Percentiles rank a stretch among this genome's conserved stretches.
These are phyloP conservation scores for Catamblyrhynchus diadema DNA, from an alignment of 2,797 vertebrate species.

Conservation along the genomic window DNA sequence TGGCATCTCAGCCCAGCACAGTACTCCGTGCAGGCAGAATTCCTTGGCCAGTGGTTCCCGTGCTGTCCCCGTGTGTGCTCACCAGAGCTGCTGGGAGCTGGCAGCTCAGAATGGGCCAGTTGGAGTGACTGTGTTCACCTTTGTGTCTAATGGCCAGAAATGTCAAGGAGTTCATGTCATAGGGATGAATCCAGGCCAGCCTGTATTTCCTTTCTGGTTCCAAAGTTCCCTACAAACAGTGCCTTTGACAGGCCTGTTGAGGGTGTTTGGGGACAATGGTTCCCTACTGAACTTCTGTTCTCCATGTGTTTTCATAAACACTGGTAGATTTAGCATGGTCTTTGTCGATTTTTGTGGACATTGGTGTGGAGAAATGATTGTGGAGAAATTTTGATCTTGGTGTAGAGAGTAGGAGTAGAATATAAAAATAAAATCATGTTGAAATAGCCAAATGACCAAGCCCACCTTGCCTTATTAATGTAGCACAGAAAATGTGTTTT, in stretches of 20 bases:
- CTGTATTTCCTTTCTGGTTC: not conserved
- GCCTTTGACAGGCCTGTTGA: not conserved
- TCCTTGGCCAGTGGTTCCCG: not conserved
- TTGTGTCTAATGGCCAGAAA: not conserved
- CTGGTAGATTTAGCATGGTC: not conserved
- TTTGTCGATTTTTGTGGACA: not conserved
- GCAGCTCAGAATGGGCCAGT: not conserved
- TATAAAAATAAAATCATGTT: not conserved
- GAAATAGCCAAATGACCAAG: not conserved
- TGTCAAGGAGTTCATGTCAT: not conserved
- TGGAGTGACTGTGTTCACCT: not conserved
- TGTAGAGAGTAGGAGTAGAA: not conserved
- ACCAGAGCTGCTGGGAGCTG: fast-evolving
- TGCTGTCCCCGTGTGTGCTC: fast-evolving
- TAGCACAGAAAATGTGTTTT: not conserved
- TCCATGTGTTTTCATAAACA: not conserved
- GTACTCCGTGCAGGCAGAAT: not conserved
- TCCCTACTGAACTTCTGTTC: not conserved
- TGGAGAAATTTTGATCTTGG: not conserved
- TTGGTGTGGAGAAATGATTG: not conserved
- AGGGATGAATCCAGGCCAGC: not conserved
- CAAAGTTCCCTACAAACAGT: not conserved
- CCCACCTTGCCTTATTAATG: not conserved
- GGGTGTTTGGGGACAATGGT: not conserved
- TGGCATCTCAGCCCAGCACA: not conserved